These are phyloP conservation scores for Drosophila melanica DNA, from an alignment of 1,140 invertebrate genomes.

Conservation along the genomic window DNA sequence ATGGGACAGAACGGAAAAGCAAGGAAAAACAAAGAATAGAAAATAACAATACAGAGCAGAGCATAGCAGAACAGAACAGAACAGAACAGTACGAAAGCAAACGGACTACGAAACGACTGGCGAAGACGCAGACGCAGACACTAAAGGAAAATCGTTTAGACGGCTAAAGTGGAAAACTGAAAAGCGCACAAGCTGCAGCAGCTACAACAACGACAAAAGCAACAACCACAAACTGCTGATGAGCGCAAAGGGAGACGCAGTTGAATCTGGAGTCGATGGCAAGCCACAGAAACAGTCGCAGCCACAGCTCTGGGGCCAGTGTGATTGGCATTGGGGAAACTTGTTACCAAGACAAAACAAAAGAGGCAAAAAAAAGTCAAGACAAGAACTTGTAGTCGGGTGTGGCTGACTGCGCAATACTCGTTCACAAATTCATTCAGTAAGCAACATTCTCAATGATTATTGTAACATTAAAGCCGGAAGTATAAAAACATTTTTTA, in stretches of 20 bases:
- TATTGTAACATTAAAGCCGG: no score
- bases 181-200: conserved; percentile 60
- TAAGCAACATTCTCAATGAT: no score
- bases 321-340: conserved; percentile 48
- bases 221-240: conserved; percentile 52
- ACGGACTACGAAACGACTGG: conserved; percentile 17
- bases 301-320: conserved; percentile 40
- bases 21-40: conserved; percentile 5
- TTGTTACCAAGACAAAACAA: conserved; percentile 49
- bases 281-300: conserved; percentile 27
- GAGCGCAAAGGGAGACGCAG: conserved; percentile 52
- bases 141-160: conserved; percentile 48
- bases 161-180: conserved; percentile 54
- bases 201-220: conserved; percentile 20
- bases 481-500: no score
- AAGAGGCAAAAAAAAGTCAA: conserved; percentile 5
- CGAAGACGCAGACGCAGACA: conserved; percentile 20
- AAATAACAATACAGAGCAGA: conserved; percentile 7
- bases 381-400: background rate
- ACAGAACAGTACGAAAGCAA: conserved; percentile 4
- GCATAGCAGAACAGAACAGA: conserved; percentile 3
- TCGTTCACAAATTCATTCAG: no score
- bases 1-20: conserved; percentile 45
- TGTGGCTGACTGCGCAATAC: no score
- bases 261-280: conserved; percentile 19